Evolutionary conservation across 1,140 invertebrate species (phyloP).

Genomic region (Telenomus remus): DNA sequence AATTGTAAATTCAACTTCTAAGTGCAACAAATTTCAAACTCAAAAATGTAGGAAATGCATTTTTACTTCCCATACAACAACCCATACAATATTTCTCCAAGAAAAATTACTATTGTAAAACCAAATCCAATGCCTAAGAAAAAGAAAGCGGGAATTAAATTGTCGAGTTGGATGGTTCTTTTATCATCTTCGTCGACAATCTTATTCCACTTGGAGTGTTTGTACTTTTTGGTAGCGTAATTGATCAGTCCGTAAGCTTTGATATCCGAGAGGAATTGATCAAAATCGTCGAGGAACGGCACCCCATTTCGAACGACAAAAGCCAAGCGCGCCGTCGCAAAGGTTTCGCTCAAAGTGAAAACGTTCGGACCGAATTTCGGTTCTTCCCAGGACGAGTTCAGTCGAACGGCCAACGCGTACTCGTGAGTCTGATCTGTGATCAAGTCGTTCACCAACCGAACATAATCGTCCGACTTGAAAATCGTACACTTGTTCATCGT

Average conservation of each 20-base stretch:
- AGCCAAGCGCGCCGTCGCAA: constrained; percentile 63
- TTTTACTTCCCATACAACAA: no score
- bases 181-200: neutral
- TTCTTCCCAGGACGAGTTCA: constrained; percentile 58
- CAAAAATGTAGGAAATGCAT: no score
- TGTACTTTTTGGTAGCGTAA: constrained; percentile 31
- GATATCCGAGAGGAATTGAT: constrained; percentile 43
- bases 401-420: constrained; percentile 58
- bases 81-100: no score
- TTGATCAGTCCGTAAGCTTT: constrained; percentile 59
- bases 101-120: constrained; percentile 17
- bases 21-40: no score
- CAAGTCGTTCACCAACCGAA: constrained; percentile 33
- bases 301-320: constrained; percentile 63
- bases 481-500: constrained; percentile 47
- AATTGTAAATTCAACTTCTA: no score
- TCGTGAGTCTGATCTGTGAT: constrained; percentile 45
- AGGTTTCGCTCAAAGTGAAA: constrained; percentile 57
- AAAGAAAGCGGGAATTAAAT: constrained; percentile 64
- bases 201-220: neutral
- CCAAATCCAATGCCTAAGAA: constrained; percentile 61
- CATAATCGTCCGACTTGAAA: constrained; percentile 53
- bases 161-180: constrained; percentile 40
- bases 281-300: constrained; percentile 56
- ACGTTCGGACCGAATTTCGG: constrained; percentile 38